Conservation (phyloP, 2,888 invertebrate genomes). For the Nephrotoma flavescens region DNA sequence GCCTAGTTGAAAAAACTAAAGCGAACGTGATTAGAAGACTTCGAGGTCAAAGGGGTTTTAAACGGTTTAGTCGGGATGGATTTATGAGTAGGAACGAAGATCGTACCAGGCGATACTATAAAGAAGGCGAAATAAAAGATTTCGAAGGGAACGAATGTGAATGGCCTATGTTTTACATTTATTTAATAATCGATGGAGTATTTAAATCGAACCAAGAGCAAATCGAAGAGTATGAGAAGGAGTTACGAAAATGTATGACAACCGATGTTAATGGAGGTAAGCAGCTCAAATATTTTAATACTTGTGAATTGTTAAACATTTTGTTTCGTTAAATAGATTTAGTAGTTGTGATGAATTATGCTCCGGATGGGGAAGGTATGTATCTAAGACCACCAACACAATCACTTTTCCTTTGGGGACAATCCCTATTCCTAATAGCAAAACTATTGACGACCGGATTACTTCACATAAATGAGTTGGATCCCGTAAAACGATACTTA, state of each 20-base stretch:
- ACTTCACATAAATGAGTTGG: constrained; percentile 86
- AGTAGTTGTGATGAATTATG: constrained; percentile 82
- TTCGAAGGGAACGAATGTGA: constrained; percentile 95
- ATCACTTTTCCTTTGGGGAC: constrained; percentile 84
- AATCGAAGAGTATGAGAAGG: constrained; percentile 80
- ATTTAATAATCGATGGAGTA: constrained; percentile 92
- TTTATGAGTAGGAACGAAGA: constrained; percentile 82
- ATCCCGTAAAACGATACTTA: constrained; percentile 86
- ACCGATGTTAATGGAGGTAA: constrained; percentile 68
- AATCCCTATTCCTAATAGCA: constrained; percentile 87
- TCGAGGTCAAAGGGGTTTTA: constrained; percentile 83
- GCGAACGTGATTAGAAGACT: constrained; percentile 66
- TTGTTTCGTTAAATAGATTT: constrained; percentile 43
- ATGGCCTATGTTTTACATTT: constrained; percentile 93
- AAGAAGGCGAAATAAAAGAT: constrained; percentile 82
- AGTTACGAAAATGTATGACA: constrained; percentile 66
- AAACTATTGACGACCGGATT: constrained; percentile 80
- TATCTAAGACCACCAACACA: constrained; percentile 29
- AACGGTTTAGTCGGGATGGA: constrained; percentile 88
- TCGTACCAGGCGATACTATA: constrained; percentile 56
- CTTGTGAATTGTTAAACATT: neutral
- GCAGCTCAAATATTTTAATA: neutral
- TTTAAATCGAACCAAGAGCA: constrained; percentile 76
- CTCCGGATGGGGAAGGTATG: constrained; percentile 31
- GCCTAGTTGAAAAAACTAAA: constrained; percentile 74